phyloP scores from a whole-genome alignment of 2,888 invertebrate species.

The Oligia fasciuncula region DNA sequence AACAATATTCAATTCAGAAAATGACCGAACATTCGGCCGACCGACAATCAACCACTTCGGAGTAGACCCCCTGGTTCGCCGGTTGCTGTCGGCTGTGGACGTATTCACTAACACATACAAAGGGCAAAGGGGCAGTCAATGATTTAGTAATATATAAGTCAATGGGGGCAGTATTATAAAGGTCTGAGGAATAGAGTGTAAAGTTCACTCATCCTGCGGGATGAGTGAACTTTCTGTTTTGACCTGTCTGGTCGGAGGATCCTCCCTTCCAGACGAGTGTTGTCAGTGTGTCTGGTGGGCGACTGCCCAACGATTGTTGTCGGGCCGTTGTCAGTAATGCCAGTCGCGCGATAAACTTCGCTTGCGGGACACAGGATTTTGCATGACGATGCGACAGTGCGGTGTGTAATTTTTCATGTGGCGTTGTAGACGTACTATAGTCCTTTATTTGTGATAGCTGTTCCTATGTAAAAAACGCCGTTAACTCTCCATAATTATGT shows the following conservation, averaged over 20 bases:
- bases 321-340: neutral
- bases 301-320: neutral
- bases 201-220: no score
- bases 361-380: neutral
- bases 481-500: slow-evolving; percentile 36
- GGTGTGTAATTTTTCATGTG: neutral
- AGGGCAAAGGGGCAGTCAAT: neutral
- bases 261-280: neutral
- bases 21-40: no score
- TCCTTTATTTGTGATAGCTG: neutral
- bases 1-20: no score
- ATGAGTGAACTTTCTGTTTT: no score
- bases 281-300: no score
- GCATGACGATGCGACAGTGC: neutral
- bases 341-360: neutral
- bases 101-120: neutral
- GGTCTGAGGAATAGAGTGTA: no score
- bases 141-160: no score
- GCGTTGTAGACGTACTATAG: neutral
- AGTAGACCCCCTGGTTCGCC: neutral
- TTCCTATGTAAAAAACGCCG: neutral
- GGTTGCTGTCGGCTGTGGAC: neutral
- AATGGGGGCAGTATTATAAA: neutral
- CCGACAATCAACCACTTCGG: no score
- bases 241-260: no score